Conservation (phyloP, 2,888 invertebrate species). For the Galerucella pusilla region DNA sequence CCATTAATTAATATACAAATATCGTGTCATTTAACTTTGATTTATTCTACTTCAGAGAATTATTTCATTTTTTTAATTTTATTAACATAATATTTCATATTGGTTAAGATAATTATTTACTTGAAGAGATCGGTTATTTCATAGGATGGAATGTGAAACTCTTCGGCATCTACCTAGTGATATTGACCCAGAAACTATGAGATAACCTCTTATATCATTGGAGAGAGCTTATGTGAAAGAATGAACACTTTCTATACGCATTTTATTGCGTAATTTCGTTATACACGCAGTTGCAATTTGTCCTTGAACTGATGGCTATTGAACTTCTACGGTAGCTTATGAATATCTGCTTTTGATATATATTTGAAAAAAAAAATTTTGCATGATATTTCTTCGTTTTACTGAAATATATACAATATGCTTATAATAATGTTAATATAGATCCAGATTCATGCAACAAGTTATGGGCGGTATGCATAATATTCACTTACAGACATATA, state of each 20-base stretch:
- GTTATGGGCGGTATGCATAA: no score
- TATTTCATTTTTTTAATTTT: neutral
- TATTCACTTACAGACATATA: no score
- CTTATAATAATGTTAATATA: no score
- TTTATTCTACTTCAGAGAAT: no score
- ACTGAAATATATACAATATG: no score
- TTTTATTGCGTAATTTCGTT: constrained; percentile 41
- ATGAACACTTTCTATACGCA: constrained; percentile 48
- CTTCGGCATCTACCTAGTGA: constrained; percentile 43
- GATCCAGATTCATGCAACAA: no score
- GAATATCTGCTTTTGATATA: neutral
- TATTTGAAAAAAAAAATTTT: no score
- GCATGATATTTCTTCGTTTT: no score
- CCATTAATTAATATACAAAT: no score
- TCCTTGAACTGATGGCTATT: constrained; percentile 28
- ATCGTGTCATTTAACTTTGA: no score
- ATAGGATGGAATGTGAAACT: constrained; percentile 30
- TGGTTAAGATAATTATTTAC: neutral
- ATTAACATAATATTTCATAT: neutral
- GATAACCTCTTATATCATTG: constrained; percentile 54
- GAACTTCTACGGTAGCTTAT: constrained; percentile 11
- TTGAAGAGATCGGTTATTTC: constrained; percentile 3
- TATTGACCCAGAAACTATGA: constrained; percentile 56
- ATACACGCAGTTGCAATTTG: constrained; percentile 21
- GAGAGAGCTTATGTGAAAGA: constrained; percentile 51